Evolutionary conservation across 2,888 invertebrate genomes (phyloP), one percentile per base, ranked within the genome.

Genomic region (Xestobium rufovillosum): DNA sequence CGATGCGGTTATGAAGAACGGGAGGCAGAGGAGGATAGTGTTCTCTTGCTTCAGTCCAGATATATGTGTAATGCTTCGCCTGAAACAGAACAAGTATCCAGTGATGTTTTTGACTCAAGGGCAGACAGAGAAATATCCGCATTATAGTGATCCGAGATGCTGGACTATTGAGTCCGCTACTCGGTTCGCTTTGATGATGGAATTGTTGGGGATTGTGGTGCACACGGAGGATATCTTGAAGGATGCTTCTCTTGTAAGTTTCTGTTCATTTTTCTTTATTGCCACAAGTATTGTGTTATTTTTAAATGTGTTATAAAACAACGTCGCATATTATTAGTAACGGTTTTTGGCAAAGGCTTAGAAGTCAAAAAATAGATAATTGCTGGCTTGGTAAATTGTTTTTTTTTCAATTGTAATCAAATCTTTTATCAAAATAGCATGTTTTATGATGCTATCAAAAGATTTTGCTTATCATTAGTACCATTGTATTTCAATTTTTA

Each of bases 21-120:
- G 83, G 4, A 83, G 78, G 3, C 70, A 75, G 4, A 75, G 97
- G 10, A 80, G 87, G 38, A 85, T 98, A 40, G 82, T 97, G 12
- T 86, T 97, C 56, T 92, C 92, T 0, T 89, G 89, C 53, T 97
- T 97, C 65, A 91, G 96, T 68, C 91, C 97, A 0, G 95, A 97
- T 60, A 84, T 94, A 48, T 96, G 96, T 62, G 80, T 86, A 2
- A 87, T 95, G 88, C 73, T 96, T 47, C 77, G 59, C 32, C 69
- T 85, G 50, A 98, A 98, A 59, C 98, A 98, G 69, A 97, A 96
- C 67, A 85, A 84, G 54, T 98, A 91, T 68, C 97, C 97, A 0
- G 89, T 96, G 4, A 80, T 97, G 73, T 95, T 97, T 61, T 70
- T 98, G 42, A 94, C 94, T 3, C 80, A 91, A 29, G 67, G 67